These are phyloP conservation scores for Choristoneura rosaceana DNA, from an alignment of 2,888 invertebrate genomes.

Conservation along the genomic window DNA sequence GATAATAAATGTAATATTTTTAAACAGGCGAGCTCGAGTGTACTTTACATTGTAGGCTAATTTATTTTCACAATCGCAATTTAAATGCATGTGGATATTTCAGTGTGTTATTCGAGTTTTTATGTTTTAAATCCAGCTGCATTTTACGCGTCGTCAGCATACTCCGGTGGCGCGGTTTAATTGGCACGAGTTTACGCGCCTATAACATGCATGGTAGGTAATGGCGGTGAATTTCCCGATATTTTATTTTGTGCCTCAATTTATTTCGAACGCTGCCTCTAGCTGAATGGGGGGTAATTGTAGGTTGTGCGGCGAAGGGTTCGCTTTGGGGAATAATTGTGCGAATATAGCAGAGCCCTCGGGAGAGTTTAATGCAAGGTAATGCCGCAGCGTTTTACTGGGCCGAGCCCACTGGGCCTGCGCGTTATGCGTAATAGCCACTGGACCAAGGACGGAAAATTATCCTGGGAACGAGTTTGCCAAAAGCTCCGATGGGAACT, in stretches of 20 bases:
- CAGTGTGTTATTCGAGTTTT: conserved; percentile 53
- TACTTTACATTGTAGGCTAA: conserved; percentile 64
- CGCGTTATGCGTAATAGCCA: conserved; percentile 69
- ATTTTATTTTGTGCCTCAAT: conserved; percentile 79
- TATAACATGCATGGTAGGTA: conserved; percentile 43
- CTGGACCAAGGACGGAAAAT: conserved; percentile 81
- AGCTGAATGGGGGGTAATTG: conserved; percentile 83
- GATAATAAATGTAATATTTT: conserved; percentile 7
- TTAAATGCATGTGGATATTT: conserved; percentile 48
- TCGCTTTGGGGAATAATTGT: conserved; percentile 83
- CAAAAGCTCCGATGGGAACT: conserved; percentile 78
- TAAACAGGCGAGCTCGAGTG: conserved; percentile 58
- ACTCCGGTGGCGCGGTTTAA: conserved; percentile 57
- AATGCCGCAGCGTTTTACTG: conserved; percentile 71
- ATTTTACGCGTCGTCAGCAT: conserved; percentile 54
- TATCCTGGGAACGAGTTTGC: conserved; percentile 80
- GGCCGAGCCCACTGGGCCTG: conserved; percentile 61
- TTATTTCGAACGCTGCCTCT: conserved; percentile 74
- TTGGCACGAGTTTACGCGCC: conserved; percentile 58
- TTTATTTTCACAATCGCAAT: conserved; percentile 54
- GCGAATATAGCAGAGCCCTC: conserved; percentile 76
- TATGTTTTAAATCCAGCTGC: conserved; percentile 56
- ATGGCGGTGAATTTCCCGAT: conserved; percentile 62
- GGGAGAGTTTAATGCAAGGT: conserved; percentile 83
- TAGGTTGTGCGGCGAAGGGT: conserved; percentile 77